A percentile compares a stretch with the other conserved stretches of the same genome.
These are phyloP conservation scores for Leucophora obtusa DNA, from an alignment of 2,888 invertebrate species.

Conservation along the genomic window DNA sequence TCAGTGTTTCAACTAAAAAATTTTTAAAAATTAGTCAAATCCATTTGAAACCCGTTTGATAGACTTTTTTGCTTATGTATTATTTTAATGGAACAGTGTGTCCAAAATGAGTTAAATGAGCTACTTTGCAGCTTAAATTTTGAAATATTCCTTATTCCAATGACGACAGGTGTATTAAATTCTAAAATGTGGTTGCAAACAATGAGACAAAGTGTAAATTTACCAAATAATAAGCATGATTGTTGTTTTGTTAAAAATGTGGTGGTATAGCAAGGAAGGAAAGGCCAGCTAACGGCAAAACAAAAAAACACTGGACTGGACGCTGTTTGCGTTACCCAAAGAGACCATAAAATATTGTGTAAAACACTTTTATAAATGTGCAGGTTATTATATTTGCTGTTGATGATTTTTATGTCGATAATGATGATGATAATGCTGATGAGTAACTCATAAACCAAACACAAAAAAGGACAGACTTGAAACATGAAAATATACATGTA, in stretches of 20 bases:
- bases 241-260: neutral
- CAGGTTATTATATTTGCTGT: slow-evolving; percentile 8
- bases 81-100: too few relatives aligned
- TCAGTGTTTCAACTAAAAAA: too few relatives aligned
- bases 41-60: too few relatives aligned
- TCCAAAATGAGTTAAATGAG: too few relatives aligned
- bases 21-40: too few relatives aligned
- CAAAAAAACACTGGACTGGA: neutral
- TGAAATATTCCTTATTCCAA: slow-evolving; percentile 6
- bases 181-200: slow-evolving; percentile 39
- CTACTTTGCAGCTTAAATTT: too few relatives aligned
- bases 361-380: slow-evolving; percentile 52
- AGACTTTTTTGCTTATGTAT: too few relatives aligned
- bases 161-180: neutral
- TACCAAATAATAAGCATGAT: slow-evolving; percentile 63
- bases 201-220: slow-evolving; percentile 62
- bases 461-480: slow-evolving; percentile 17
- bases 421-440: neutral
- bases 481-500: slow-evolving; percentile 8
- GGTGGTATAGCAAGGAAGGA: neutral
- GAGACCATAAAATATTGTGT: slow-evolving; percentile 50
- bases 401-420: neutral
- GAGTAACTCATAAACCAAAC: slow-evolving; percentile 28
- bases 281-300: neutral
- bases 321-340: slow-evolving; percentile 13